phyloP scores from a whole-genome alignment of 2,113 vertebrate genomes.

The Zosterops lateralis region DNA sequence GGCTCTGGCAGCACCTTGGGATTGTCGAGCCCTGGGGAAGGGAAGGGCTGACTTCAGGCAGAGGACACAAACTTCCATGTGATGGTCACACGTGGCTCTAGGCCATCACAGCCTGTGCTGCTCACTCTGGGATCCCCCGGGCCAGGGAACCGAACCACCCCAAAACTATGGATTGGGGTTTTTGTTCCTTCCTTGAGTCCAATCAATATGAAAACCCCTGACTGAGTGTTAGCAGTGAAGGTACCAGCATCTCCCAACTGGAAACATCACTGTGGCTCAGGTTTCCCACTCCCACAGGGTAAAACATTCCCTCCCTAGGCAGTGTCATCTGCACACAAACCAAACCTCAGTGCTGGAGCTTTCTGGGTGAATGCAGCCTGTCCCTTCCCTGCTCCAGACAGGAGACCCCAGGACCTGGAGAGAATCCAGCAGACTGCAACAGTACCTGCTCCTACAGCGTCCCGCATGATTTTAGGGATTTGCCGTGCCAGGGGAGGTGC shows the following conservation, averaged over 20 bases:
- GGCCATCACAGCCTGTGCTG: not conserved
- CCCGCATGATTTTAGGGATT: not conserved
- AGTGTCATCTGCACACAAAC: not conserved
- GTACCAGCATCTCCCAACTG: not conserved
- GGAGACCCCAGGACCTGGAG: not conserved
- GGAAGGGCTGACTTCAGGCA: not conserved
- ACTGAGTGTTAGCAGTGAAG: not conserved
- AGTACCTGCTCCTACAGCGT: not conserved
- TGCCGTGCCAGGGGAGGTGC: not conserved
- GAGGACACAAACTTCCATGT: not conserved
- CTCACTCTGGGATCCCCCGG: rapidly evolving
- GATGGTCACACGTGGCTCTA: not conserved
- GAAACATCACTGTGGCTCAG: not conserved
- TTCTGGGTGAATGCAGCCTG: not conserved
- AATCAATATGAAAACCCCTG: not conserved
- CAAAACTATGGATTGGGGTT: rapidly evolving
- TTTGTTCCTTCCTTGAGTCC: not conserved
- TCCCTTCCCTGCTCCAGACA: not conserved
- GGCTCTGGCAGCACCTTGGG: not conserved
- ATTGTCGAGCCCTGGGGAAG: not conserved
- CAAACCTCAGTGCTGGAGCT: rapidly evolving
- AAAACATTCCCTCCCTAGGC: not conserved
- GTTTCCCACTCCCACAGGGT: not conserved
- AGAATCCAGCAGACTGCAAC: not conserved
- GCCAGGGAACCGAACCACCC: not conserved